Conservation (phyloP, 1,140 invertebrate genomes). For the Colletes gigas region DNA sequence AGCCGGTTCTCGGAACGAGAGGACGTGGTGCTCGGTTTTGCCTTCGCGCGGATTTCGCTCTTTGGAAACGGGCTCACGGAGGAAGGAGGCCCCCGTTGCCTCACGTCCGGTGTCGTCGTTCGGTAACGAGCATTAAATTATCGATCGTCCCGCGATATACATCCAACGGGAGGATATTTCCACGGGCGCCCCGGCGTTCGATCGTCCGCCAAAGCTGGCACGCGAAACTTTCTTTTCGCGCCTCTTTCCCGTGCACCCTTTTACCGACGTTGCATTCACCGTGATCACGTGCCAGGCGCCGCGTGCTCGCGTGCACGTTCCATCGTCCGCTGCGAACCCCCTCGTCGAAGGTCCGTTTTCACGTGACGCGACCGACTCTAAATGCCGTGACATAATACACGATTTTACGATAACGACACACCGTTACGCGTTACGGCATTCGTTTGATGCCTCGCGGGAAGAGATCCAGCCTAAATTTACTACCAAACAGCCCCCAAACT, state of each 20-base stretch:
- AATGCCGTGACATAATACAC: no score
- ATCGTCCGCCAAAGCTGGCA: background rate
- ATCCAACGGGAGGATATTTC: background rate
- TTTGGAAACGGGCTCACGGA: background rate
- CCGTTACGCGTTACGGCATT: no score
- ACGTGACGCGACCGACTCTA: no score
- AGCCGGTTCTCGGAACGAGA: no score
- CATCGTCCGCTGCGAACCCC: no score
- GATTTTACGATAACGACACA: no score
- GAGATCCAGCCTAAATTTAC: no score
- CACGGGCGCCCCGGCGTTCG: background rate
- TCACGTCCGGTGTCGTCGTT: conserved; percentile 2
- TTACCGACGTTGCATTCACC: no score
- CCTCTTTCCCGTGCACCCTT: background rate
- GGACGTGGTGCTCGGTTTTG: background rate
- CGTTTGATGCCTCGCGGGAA: no score
- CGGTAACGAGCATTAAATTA: conserved; percentile 1
- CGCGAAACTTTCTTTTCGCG: background rate
- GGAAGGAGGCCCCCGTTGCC: no score
- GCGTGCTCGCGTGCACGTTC: background rate
- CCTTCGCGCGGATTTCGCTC: background rate
- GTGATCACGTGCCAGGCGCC: background rate
- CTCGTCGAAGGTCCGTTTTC: no score
- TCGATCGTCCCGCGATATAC: background rate
- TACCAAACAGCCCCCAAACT: no score